These are phyloP conservation scores for Phytoseiulus persimilis DNA, from an alignment of 2,888 invertebrate genomes.

Conservation along the genomic window DNA sequence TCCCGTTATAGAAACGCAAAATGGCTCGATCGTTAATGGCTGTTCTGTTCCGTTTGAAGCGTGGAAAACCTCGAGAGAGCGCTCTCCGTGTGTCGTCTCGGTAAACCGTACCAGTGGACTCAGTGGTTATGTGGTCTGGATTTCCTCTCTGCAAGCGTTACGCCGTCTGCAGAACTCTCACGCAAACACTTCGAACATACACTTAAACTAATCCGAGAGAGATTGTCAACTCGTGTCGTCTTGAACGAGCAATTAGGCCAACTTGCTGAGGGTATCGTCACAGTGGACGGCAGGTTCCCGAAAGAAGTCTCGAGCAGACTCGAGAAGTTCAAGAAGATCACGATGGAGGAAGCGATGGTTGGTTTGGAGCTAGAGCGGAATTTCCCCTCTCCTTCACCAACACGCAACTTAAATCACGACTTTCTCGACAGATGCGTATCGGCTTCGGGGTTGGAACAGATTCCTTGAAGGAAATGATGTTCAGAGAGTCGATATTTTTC, in stretches of 20 bases:
- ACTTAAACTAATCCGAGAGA: constrained; percentile 47
- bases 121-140: constrained; percentile 79
- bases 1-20: too few species aligned
- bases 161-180: constrained; percentile 9
- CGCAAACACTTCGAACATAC: background rate
- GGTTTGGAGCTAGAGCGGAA: background rate
- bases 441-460: constrained; percentile 22
- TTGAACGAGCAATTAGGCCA: constrained; percentile 9
- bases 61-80: constrained; percentile 51
- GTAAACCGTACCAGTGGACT: constrained; percentile 79
- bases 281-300: constrained; percentile 24
- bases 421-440: constrained; percentile 19
- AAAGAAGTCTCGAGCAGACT: constrained; percentile 1
- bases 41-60: constrained; percentile 46
- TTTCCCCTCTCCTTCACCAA: too few species aligned
- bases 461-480: constrained; percentile 29
- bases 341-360: constrained; percentile 23
- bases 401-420: too few species aligned
- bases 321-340: constrained; percentile 19
- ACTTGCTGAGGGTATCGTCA: background rate
- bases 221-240: constrained; percentile 13
- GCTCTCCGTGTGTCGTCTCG: constrained; percentile 55
- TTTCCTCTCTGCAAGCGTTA: constrained; percentile 53
- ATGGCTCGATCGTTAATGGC: too few species aligned
- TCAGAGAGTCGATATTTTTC: constrained; percentile 54